A percentile compares a stretch with the other conserved stretches of the same genome.
Evolutionary conservation across 2,797 vertebrate species (phyloP).

Genomic region (Liasis olivaceus): DNA sequence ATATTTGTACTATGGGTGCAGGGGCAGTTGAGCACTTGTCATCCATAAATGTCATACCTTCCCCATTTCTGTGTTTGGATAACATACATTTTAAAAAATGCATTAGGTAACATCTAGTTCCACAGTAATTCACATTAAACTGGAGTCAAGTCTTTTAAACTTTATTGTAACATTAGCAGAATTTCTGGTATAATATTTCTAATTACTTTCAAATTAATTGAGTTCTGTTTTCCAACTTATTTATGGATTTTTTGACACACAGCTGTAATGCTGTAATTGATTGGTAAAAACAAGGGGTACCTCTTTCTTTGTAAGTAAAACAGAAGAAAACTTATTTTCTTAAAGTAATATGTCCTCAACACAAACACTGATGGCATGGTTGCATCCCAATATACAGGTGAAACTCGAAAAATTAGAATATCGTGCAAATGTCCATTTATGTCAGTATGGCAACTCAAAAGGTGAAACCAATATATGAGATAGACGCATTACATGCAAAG

Average conservation of each 20-base stretch:
- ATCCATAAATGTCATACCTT: not conserved
- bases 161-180: not conserved
- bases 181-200: not conserved
- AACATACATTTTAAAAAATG: not conserved
- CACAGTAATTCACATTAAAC: not conserved
- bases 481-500: too few relatives aligned
- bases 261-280: not conserved
- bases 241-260: not conserved
- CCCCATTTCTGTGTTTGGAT: not conserved
- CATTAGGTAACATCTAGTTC: not conserved
- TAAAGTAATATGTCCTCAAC: not conserved
- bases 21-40: not conserved
- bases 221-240: not conserved
- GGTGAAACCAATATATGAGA: too few relatives aligned
- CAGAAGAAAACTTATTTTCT: not conserved
- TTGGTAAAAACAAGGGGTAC: not conserved
- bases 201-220: not conserved
- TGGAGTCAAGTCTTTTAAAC: slow-evolving; percentile 1
- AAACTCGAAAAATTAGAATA: too few relatives aligned
- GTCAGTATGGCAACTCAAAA: too few relatives aligned
- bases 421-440: too few relatives aligned
- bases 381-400: not conserved
- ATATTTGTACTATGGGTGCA: not conserved
- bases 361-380: not conserved
- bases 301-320: not conserved